These are phyloP conservation scores for Oryzias woworae DNA, from an alignment of 2,113 vertebrate species.

Conservation along the genomic window DNA sequence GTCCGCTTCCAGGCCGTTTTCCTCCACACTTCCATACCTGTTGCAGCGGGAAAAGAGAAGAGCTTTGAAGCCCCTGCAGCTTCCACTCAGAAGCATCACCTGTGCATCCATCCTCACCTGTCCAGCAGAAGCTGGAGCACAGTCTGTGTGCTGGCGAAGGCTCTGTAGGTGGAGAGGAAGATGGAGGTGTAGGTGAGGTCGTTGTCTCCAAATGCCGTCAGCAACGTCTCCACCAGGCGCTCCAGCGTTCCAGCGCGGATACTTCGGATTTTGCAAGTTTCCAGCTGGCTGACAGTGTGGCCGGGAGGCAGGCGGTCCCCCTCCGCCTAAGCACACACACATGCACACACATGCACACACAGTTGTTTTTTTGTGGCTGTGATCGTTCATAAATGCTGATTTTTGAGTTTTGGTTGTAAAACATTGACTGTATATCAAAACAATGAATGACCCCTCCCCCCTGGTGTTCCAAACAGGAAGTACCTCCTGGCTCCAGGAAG, in stretches of 20 bases:
- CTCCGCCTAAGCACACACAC: constrained; percentile 68
- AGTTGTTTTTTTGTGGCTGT: neutral
- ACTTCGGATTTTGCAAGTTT: constrained; percentile 93
- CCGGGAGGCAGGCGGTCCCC: constrained; percentile 89
- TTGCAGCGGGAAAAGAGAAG: neutral
- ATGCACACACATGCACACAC: neutral
- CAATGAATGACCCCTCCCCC: no score
- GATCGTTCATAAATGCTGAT: no score
- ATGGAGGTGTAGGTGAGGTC: constrained; percentile 95
- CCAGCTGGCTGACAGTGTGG: constrained; percentile 90
- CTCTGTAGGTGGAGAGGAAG: constrained; percentile 92
- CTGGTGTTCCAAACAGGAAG: no score
- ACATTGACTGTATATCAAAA: no score
- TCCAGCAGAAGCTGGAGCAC: constrained; percentile 89
- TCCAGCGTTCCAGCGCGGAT: constrained; percentile 93
- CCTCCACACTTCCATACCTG: constrained; percentile 84
- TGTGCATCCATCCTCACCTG: constrained; percentile 68
- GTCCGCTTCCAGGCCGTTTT: constrained; percentile 62
- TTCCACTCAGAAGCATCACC: no score
- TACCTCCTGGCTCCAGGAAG: no score
- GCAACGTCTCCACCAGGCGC: constrained; percentile 92
- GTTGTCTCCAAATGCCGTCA: constrained; percentile 91
- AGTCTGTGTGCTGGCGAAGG: constrained; percentile 85
- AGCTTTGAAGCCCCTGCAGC: neutral
- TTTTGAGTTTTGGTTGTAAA: no score